These are phyloP conservation scores for Stictocephala bisonia DNA, from an alignment of 2,888 invertebrate genomes.

Conservation along the genomic window DNA sequence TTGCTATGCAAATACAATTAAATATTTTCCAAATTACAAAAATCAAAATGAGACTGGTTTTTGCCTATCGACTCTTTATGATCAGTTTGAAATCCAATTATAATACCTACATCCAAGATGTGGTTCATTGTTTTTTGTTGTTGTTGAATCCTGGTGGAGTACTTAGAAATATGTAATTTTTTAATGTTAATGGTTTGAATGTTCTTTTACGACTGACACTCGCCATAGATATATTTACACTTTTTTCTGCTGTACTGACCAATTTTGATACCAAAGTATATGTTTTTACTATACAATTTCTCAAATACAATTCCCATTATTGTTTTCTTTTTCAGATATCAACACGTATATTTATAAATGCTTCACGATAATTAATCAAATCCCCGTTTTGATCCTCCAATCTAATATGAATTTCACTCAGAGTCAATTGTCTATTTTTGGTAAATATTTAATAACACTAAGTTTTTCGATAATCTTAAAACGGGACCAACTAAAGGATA, in stretches of 20 bases:
- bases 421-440: background rate
- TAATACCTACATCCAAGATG: too few relatives aligned
- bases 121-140: too few relatives aligned
- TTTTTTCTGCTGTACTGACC: too few relatives aligned
- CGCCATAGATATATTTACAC: too few relatives aligned
- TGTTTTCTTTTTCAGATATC: background rate
- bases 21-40: too few relatives aligned
- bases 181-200: constrained; percentile 4
- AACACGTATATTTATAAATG: background rate
- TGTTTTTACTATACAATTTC: too few relatives aligned
- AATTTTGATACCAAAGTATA: too few relatives aligned
- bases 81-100: too few relatives aligned
- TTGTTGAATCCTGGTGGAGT: too few relatives aligned
- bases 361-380: background rate
- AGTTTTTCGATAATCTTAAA: constrained; percentile 16
- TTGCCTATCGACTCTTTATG: too few relatives aligned
- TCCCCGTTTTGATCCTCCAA: constrained; percentile 8
- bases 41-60: too few relatives aligned
- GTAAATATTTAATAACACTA: background rate
- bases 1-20: too few relatives aligned
- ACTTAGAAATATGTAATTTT: background rate
- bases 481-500: background rate
- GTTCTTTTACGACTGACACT: background rate
- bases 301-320: constrained; percentile 1
- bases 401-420: background rate